A percentile compares a stretch with the other conserved stretches of the same genome.
Conservation (phyloP, 1,140 invertebrate species). For the Zaprionus lachaisei region DNA sequence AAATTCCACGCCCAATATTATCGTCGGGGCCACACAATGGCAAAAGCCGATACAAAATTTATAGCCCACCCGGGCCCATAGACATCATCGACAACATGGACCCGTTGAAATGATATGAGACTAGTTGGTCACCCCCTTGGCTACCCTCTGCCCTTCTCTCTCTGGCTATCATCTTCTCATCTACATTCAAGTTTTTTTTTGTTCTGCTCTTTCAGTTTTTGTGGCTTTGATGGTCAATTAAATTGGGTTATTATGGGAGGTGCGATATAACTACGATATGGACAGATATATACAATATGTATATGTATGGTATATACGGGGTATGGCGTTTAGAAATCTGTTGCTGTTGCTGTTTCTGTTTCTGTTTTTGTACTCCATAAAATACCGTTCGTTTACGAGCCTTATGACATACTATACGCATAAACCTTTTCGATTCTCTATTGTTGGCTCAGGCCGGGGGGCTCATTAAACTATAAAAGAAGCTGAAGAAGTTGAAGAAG, state of each 20-base stretch:
- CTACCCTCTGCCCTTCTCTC: neutral
- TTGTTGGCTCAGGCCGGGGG: neutral
- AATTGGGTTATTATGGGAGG: slow-evolving; percentile 73
- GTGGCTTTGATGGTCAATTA: slow-evolving; percentile 74
- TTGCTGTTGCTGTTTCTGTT: slow-evolving; percentile 24
- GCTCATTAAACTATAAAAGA: slow-evolving; percentile 60
- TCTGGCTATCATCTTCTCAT: slow-evolving; percentile 38
- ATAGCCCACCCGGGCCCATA: slow-evolving; percentile 64
- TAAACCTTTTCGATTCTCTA: slow-evolving; percentile 37
- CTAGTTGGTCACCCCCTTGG: slow-evolving; percentile 12
- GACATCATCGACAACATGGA: slow-evolving; percentile 57
- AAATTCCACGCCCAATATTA: slow-evolving; percentile 78
- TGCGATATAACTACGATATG: slow-evolving; percentile 60
- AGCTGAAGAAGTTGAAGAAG: slow-evolving; percentile 49
- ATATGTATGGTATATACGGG: slow-evolving; percentile 19
- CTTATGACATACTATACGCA: slow-evolving; percentile 36
- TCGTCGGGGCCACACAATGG: slow-evolving; percentile 75
- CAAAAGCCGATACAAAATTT: slow-evolving; percentile 79
- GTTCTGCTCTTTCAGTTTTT: slow-evolving; percentile 31
- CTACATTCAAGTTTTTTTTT: slow-evolving; percentile 43
- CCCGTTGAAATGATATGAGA: slow-evolving; percentile 70
- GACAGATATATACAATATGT: slow-evolving; percentile 8
- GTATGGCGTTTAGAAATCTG: slow-evolving; percentile 68
- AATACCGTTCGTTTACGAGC: slow-evolving; percentile 53
- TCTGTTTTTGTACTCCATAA: slow-evolving; percentile 42